These are phyloP conservation scores for Darevskia mixta DNA, from an alignment of 2,797 vertebrate genomes.

Conservation along the genomic window DNA sequence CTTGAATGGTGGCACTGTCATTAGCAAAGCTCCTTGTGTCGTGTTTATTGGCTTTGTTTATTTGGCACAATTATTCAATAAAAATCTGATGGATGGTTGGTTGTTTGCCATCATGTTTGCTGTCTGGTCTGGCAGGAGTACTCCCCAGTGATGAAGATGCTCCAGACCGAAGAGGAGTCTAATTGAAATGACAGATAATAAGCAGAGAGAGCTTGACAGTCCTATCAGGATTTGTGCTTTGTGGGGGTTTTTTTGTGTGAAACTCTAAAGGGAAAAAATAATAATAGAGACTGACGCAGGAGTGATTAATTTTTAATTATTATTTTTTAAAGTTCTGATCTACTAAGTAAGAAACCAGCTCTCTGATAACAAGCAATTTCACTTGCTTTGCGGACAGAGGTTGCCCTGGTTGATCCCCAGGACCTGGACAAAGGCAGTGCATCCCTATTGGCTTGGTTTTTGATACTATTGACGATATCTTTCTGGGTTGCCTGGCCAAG, in stretches of 20 bases:
- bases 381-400: not conserved
- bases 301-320: conserved; percentile 50
- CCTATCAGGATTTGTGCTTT: conserved; percentile 20
- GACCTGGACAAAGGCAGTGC: not conserved
- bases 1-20: not conserved
- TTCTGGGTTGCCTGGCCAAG: not conserved
- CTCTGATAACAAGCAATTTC: conserved; percentile 34
- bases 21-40: not conserved
- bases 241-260: not conserved
- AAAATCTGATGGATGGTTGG: conserved; percentile 63
- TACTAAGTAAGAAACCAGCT: conserved; percentile 68
- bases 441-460: not conserved
- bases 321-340: conserved; percentile 64
- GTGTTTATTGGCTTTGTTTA: conserved; percentile 30
- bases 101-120: conserved; percentile 28
- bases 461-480: not conserved
- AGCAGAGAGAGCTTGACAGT: conserved; percentile 34
- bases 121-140: conserved; percentile 39
- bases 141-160: conserved; percentile 15
- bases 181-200: conserved; percentile 57
- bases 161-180: not conserved
- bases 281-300: conserved; percentile 22
- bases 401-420: not conserved
- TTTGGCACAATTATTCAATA: conserved; percentile 53
- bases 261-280: too few relatives aligned